A percentile compares a stretch with the other conserved stretches of the same genome.
Evolutionary conservation across 2,888 invertebrate species (phyloP).

Genomic region (Eupithecia insigniata): DNA sequence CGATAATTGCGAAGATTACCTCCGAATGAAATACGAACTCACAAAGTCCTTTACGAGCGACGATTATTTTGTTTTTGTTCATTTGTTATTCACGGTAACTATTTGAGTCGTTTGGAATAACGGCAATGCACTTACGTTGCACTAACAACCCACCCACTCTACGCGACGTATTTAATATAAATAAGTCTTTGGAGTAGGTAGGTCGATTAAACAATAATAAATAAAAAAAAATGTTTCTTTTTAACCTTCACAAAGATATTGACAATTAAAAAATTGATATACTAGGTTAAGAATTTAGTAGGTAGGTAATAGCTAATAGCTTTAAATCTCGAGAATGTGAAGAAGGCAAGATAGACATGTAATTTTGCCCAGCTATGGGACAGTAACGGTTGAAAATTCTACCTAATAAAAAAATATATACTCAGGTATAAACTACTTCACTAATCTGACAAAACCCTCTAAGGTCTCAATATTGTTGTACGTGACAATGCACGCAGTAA

Average conservation of each 20-base stretch:
- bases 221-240: too few species aligned
- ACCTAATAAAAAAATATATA: not conserved
- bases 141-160: not conserved
- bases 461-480: slow-evolving; percentile 18
- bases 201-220: too few species aligned
- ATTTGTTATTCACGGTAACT: slow-evolving; percentile 8
- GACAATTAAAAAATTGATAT: too few species aligned
- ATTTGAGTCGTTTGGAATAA: slow-evolving; percentile 12
- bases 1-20: slow-evolving; percentile 42
- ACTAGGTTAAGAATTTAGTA: too few species aligned
- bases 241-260: too few species aligned
- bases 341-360: not conserved
- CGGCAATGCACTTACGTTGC: not conserved
- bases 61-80: slow-evolving; percentile 8
- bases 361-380: not conserved
- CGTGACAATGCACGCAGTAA: not conserved
- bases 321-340: too few species aligned
- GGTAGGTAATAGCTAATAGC: too few species aligned
- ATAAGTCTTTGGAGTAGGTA: too few species aligned
- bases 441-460: not conserved
- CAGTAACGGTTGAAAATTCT: not conserved
- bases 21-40: slow-evolving; percentile 41
- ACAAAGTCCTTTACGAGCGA: slow-evolving; percentile 17
- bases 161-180: too few species aligned
- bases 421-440: not conserved